phyloP scores from a whole-genome alignment of 2,888 invertebrate species.

The Peribatodes rhomboidaria region DNA sequence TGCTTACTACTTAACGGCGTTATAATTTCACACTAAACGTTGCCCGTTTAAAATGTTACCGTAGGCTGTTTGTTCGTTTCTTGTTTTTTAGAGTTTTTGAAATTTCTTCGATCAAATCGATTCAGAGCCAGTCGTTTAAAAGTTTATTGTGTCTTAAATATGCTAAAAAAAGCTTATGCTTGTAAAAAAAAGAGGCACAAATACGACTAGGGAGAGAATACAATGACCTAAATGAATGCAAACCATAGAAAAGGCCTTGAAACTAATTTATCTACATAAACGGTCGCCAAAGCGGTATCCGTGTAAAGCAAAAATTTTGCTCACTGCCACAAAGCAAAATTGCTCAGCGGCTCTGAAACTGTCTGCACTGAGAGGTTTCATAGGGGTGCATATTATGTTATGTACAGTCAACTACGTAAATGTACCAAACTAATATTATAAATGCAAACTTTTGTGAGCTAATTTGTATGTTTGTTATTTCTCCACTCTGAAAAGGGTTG shows the following conservation, averaged over 20 bases:
- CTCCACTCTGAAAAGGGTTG: too few species aligned
- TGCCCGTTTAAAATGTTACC: constrained; percentile 32
- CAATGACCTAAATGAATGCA: too few species aligned
- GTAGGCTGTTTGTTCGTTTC: constrained; percentile 18
- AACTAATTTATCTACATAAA: constrained; percentile 10
- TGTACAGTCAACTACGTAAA: constrained; percentile 42
- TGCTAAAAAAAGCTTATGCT: too few species aligned
- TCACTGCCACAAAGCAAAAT: constrained; percentile 66
- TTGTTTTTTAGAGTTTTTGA: not conserved
- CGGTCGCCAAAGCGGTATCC: constrained; percentile 2
- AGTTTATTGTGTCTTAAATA: too few species aligned
- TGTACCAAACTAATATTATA: too few species aligned
- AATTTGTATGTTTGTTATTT: too few species aligned
- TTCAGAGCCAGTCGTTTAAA: too few species aligned
- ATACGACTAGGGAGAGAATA: too few species aligned
- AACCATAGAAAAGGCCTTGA: not conserved
- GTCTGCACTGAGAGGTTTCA: constrained; percentile 56
- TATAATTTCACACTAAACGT: constrained; percentile 42
- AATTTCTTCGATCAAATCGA: not conserved
- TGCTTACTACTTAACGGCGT: constrained; percentile 39
- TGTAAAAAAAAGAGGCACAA: too few species aligned
- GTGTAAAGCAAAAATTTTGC: constrained; percentile 63
- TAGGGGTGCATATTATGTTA: constrained; percentile 49
- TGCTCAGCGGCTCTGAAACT: constrained; percentile 64
- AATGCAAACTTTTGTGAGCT: too few species aligned